Evolutionary conservation across 2,888 invertebrate species (phyloP), one percentile per base, ranked within the genome.

Genomic region (Nymphalis polychloros): DNA sequence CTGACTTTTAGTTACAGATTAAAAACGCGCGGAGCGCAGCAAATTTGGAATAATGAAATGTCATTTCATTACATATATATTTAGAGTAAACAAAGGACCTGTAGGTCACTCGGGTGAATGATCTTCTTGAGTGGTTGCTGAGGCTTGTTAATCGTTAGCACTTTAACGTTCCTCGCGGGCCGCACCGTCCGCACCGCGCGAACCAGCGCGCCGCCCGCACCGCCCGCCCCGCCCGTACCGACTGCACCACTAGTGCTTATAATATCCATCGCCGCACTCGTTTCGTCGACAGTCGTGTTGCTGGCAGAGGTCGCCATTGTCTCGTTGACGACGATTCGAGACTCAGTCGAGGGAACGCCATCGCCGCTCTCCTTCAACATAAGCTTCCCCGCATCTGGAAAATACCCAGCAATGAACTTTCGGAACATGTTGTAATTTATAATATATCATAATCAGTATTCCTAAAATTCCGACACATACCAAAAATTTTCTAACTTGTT

Each of bases 351-450:
- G 47, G 19, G 31, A 16, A 23, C 23, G 23, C 52, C 13, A 10
- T 55, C 48, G 59, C 76, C 72, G 79, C 86, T 93, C 73, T 90
- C 93, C 79, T 96, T 95, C 75, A 97, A 85, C 75, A 96, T 94
- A 78, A 96, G 89, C 79, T 96, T 96, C 16, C 97, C 97, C 6
- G 96, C 96, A 79, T 97, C 97, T 93, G 86, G 2, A 82, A 78
- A 10, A 41, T 41, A 8, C 35, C 35, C 10, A 8, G 10, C 35
- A 41, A 41, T 41, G 8, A 41, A 10, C 35, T 41, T 41, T 41
- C 35, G 35, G 8, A 35, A 35, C 8, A 7, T 35, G 8, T 2
- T 35, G 7, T 35, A 35, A 35, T 35, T 35, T 35, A 35, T 8
- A 8, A 35, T 35, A 35, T 35, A 35, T 35, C 35, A 35, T 35